Evolutionary conservation across 2,888 invertebrate species (phyloP).

Genomic region (Sarcophaga carnaria): DNA sequence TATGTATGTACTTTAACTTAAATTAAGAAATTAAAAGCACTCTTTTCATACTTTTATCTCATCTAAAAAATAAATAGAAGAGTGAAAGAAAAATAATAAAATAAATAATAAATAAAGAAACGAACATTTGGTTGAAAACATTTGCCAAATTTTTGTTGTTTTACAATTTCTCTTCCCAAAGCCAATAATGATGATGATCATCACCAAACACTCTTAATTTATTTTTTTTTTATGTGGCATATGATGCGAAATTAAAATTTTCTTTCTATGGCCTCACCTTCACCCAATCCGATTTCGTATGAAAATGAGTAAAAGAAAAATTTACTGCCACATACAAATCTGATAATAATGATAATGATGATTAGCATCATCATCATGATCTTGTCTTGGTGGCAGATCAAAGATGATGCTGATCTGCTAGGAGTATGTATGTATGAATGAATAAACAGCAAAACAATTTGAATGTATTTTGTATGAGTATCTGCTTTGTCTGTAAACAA

Average conservation of each 20-base stretch:
- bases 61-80: neutral
- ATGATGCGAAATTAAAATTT: constrained; percentile 43
- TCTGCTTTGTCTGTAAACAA: neutral
- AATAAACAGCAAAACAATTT: neutral
- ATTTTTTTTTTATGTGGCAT: neutral
- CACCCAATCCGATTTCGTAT: constrained; percentile 37
- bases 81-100: constrained; percentile 6
- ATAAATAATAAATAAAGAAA: constrained; percentile 34
- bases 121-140: neutral
- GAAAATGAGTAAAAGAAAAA: constrained; percentile 32
- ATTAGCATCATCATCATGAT: constrained; percentile 37
- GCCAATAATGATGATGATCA: neutral
- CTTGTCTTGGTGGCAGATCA: constrained; percentile 28
- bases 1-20: no score
- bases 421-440: neutral
- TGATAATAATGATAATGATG: neutral
- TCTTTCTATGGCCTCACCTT: constrained; percentile 60
- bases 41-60: neutral
- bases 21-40: no score
- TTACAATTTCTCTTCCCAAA: neutral
- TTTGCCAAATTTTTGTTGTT: neutral
- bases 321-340: constrained; percentile 11
- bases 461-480: neutral
- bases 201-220: neutral
- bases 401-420: constrained; percentile 31